Evolutionary conservation across 2,888 invertebrate genomes (phyloP), one percentile per base, ranked within the genome.

Genomic region (Torymus tubicola): DNA sequence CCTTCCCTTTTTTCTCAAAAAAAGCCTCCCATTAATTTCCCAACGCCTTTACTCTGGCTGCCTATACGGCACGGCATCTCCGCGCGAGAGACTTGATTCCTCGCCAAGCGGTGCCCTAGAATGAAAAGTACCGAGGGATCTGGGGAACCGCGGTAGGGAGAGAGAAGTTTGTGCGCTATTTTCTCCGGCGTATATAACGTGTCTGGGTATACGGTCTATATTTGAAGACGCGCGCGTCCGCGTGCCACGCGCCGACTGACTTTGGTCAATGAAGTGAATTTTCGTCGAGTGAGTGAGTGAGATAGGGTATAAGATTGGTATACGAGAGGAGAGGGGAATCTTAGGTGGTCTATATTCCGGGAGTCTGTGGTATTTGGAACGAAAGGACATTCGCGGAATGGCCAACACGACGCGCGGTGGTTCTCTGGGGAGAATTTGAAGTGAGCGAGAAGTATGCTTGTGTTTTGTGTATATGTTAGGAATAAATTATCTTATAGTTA

Each of bases 201-300:
- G 72, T 63, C 14, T 31, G 42, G 55, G n/a, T 53, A n/a, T 52
- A 52, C 24, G 31, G 50, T 77, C 77, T 77, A 77, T 77, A 70
- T 77, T 77, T 77, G 77, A 63, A 50, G 18, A n/a, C n/a, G n/a
- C n/a, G n/a, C 42, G 63, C 69, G 61, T 63, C 31, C 8, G 16
- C 63, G 69, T 63, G 67, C 16, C 58, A 18, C 24, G 52, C 60
- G 68, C 31, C 31, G 31, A 31, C 31, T 31, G 31, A 31, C 31
- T 75, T 61, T n/a, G 61, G 67, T 52, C 63, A 72, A 24, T 63
- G 24, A 31, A 31, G 24, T 24, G 53, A 52, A 24, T 72, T 72
- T 63, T 52, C 53, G 63, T 53, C 31, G 31, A 31, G 31, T n/a
- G n/a, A 18, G 3, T 10, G 18, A 18, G 10, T n/a, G n/a, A 18